phyloP scores from a whole-genome alignment of 2,888 invertebrate genomes.

The Cataglyphis livida region DNA sequence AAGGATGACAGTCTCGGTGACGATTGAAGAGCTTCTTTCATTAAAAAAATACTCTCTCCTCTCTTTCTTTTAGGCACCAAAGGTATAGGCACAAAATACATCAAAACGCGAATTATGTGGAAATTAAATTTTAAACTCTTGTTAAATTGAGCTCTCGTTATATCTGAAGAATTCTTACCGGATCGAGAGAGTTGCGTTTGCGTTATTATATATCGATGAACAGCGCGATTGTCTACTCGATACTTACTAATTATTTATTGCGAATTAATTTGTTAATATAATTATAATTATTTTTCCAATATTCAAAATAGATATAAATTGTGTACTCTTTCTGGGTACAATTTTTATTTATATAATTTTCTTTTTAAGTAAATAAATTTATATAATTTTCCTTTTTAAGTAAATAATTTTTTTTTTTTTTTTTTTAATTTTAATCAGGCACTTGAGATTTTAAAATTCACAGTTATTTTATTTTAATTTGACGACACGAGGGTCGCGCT shows the following conservation, averaged over 20 bases:
- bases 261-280: slow-evolving; percentile 12
- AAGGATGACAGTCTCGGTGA: slow-evolving; percentile 33
- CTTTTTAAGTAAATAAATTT: background rate
- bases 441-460: background rate
- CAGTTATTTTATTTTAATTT: background rate
- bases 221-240: slow-evolving; percentile 24
- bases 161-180: background rate
- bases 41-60: background rate
- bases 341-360: background rate
- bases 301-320: background rate
- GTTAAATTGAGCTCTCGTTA: background rate
- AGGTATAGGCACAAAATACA: background rate
- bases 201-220: slow-evolving; percentile 34
- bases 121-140: background rate
- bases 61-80: background rate
- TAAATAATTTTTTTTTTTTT: background rate
- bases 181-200: background rate
- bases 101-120: background rate
- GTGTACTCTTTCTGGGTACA: background rate
- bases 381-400: background rate
- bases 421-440: background rate
- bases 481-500: background rate
- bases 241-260: slow-evolving; percentile 39
- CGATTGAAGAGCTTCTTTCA: slow-evolving; percentile 16
- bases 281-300: background rate